phyloP scores from a whole-genome alignment of 2,888 invertebrate species.

The Buathra laborator region DNA sequence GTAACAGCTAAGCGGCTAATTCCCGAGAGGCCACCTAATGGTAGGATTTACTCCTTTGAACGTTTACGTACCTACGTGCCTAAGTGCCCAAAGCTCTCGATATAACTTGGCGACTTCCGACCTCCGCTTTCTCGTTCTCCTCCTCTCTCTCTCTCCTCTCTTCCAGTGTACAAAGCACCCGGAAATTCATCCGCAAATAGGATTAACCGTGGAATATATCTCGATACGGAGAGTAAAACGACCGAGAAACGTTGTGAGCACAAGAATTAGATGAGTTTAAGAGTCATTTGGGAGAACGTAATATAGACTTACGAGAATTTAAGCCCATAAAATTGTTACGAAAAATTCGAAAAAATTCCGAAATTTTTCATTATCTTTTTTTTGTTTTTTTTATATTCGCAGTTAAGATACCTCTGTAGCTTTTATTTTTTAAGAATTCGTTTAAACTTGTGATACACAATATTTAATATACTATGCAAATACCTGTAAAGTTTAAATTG shows the following conservation, averaged over 20 bases:
- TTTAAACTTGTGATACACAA: too few species aligned
- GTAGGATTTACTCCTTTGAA: slow-evolving; percentile 59
- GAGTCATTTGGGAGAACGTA: not conserved
- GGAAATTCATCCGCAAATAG: slow-evolving; percentile 57
- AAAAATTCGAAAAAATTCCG: too few species aligned
- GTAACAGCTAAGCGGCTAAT: slow-evolving; percentile 45
- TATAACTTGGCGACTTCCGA: slow-evolving; percentile 57
- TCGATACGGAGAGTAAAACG: slow-evolving; percentile 40
- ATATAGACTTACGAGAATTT: not conserved
- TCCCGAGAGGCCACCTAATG: slow-evolving; percentile 36
- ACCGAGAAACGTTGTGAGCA: slow-evolving; percentile 23
- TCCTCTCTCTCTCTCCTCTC: too few species aligned
- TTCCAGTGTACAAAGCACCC: slow-evolving; percentile 31
- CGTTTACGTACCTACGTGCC: slow-evolving; percentile 49
- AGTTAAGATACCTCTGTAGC: too few species aligned
- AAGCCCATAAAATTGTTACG: too few species aligned
- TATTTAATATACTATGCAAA: too few species aligned
- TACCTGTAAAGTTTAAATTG: too few species aligned
- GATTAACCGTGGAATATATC: slow-evolving; percentile 48
- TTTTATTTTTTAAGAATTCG: too few species aligned
- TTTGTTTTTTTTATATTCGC: too few species aligned
- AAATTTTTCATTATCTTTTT: too few species aligned
- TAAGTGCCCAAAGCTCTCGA: slow-evolving; percentile 56
- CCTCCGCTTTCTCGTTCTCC: slow-evolving; percentile 10
- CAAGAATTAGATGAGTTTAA: not conserved